Evolutionary conservation across 2,113 vertebrate species (phyloP).

Genomic region (Tachysurus fulvidraco): DNA sequence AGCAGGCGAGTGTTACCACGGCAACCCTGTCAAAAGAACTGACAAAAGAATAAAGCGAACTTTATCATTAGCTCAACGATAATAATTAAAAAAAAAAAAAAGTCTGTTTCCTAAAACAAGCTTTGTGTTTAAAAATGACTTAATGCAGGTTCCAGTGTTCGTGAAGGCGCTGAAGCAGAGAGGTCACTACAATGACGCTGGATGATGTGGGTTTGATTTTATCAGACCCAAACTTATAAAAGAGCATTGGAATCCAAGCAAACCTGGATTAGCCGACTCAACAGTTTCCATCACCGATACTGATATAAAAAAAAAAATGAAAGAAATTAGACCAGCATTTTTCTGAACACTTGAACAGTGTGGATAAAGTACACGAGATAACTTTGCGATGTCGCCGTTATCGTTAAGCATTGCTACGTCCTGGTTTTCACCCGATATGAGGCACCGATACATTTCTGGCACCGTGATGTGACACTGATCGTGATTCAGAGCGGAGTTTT

Average conservation of each 20-base stretch:
- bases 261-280: background rate
- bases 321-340: background rate
- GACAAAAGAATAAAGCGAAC: no score
- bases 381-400: background rate
- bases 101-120: background rate
- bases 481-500: no score
- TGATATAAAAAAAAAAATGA: background rate
- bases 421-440: no score
- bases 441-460: no score
- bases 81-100: no score
- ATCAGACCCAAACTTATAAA: background rate
- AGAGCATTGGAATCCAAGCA: background rate
- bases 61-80: no score
- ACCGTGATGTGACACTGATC: no score
- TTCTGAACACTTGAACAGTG: background rate
- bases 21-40: background rate
- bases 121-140: background rate
- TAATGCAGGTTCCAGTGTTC: background rate
- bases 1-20: background rate
- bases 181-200: background rate
- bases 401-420: no score
- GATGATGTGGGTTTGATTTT: background rate
- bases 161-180: background rate
- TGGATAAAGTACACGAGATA: background rate
- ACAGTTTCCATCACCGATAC: background rate